Conservation (phyloP, 2,797 vertebrate species). For the Hybognathus amarus region DNA sequence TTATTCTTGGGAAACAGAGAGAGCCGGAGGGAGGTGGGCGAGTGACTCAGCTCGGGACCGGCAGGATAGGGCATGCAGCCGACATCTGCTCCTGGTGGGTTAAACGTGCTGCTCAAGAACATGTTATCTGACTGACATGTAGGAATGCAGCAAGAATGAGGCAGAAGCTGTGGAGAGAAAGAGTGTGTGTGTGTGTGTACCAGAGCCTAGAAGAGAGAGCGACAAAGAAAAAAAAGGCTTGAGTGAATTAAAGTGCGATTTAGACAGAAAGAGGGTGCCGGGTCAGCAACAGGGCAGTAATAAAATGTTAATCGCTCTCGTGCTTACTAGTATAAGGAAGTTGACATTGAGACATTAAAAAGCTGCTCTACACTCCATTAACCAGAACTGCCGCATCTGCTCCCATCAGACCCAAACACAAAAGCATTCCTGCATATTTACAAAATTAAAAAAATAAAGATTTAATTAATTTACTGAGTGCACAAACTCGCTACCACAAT, state of each 20-base stretch:
- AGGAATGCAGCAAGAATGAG: background rate
- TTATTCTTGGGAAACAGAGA: constrained; percentile 39
- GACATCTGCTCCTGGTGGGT: constrained; percentile 42
- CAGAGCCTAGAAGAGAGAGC: constrained; percentile 13
- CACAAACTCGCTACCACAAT: too few relatives aligned
- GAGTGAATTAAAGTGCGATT: constrained; percentile 34
- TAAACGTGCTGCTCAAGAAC: constrained; percentile 23
- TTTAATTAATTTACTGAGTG: background rate
- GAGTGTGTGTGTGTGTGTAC: constrained; percentile 7
- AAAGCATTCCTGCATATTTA: background rate
- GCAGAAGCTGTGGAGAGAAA: background rate
- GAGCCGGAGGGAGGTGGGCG: constrained; percentile 15
- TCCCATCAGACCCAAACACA: background rate
- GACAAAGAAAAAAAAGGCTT: background rate
- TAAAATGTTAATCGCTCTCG: constrained; percentile 68
- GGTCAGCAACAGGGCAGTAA: constrained; percentile 61
- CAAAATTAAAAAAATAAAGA: background rate
- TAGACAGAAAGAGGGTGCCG: constrained; percentile 36
- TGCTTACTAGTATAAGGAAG: constrained; percentile 54
- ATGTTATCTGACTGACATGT: constrained; percentile 29
- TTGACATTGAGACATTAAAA: constrained; percentile 31
- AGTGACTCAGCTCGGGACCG: constrained; percentile 47
- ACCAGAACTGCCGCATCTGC: background rate
- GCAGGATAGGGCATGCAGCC: constrained; percentile 27
- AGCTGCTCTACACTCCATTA: constrained; percentile 35